phyloP scores from a whole-genome alignment of 2,888 invertebrate species.

The Falcaria lacertinaria region DNA sequence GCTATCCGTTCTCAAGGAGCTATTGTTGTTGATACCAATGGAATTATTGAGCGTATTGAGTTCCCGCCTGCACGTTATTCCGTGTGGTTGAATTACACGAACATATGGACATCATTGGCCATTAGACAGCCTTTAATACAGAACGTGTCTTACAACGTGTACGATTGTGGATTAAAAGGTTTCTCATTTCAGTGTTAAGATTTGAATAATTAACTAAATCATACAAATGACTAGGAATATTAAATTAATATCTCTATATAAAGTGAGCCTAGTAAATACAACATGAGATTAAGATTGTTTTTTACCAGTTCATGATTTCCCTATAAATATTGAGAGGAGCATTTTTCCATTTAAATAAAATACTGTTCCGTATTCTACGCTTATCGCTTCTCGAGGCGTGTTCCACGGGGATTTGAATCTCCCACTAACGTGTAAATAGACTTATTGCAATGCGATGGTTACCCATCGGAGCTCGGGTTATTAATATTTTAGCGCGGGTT shows the following conservation, averaged over 20 bases:
- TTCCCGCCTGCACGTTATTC: slow-evolving; percentile 42
- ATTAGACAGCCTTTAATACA: slow-evolving; percentile 18
- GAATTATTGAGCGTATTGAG: slow-evolving; percentile 59
- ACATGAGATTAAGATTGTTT: too few relatives aligned
- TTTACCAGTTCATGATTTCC: too few relatives aligned
- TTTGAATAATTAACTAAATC: too few relatives aligned
- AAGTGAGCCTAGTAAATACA: too few relatives aligned
- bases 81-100: slow-evolving; percentile 41
- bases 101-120: too few relatives aligned
- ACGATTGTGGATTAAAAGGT: background rate
- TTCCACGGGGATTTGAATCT: slow-evolving; percentile 41
- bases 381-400: slow-evolving; percentile 41
- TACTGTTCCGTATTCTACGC: slow-evolving; percentile 27
- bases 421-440: slow-evolving; percentile 49
- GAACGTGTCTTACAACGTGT: slow-evolving; percentile 10
- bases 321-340: slow-evolving; percentile 4
- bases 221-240: too few relatives aligned
- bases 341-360: slow-evolving; percentile 16
- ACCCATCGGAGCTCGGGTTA: slow-evolving; percentile 24
- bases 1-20: slow-evolving; percentile 62
- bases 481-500: slow-evolving; percentile 42
- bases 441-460: slow-evolving; percentile 43
- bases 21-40: slow-evolving; percentile 61
- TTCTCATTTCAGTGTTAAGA: too few relatives aligned
- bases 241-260: too few relatives aligned